Evolutionary conservation across 2,888 invertebrate genomes (phyloP), one percentile per base, ranked within the genome.

Genomic region (Mimas tiliae): DNA sequence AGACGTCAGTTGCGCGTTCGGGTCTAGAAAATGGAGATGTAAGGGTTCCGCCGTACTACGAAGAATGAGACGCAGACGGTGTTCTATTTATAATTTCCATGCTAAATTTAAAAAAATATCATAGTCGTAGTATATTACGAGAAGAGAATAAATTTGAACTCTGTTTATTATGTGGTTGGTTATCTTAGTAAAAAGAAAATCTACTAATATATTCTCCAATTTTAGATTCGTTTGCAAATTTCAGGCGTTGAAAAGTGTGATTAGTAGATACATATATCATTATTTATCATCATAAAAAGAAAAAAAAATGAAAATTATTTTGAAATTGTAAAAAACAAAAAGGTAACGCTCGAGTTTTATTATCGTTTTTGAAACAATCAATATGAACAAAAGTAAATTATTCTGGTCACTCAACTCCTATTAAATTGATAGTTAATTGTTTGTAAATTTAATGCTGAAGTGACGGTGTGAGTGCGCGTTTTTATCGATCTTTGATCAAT

Each of bases 381-480:
- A 33, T 14, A 38, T 47, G n/a, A 14, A 81, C 80, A 81, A 76
- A 80, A 70, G 74, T 78, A 82, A 86, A 85, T 79, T 84, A 83
- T 89, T 90, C 90, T 90, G 89, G 90, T 90, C 90, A 89, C 79
- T 87, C 79, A 83, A 84, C 85, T 86, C 85, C 85, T 89, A 87
- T 83, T 86, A 82, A 78, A 78, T 58, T 19, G 58, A 58, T 85
- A 82, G 79, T 79, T 86, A 80, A 77, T 81, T 83, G 78, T 81
- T 55, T 84, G 76, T 84, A 79, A 80, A 80, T 78, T 77, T 72
- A 72, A 72, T 67, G 68, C 70, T 68, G 71, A 72, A 69, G 68
- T 70, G 70, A 72, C 62, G 16, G 19, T n/a, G 38, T 48, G 48
- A n/a, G 16, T 64, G 63, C 19, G 45, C 33, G 27, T 45, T 55